Evolutionary conservation across 2,888 invertebrate genomes (phyloP).

Genomic region (Copidosoma aretas): DNA sequence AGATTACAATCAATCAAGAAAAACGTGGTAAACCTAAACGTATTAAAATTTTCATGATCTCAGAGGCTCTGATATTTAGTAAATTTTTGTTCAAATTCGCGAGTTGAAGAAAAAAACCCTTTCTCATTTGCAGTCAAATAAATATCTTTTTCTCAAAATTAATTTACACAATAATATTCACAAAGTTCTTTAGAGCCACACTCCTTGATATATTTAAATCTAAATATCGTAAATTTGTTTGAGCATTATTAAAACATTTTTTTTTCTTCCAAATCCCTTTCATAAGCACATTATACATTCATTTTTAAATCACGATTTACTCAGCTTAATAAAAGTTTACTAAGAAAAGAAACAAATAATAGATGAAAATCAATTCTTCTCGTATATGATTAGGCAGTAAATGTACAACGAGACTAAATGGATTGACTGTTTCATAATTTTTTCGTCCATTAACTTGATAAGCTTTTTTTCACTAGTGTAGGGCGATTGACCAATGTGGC

Average conservation of each 20-base stretch:
- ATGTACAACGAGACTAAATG: too few relatives aligned
- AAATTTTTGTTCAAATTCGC: too few relatives aligned
- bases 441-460: too few relatives aligned
- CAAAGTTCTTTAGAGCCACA: slow-evolving; percentile 7
- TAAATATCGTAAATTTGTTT: neutral
- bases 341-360: too few relatives aligned
- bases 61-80: neutral
- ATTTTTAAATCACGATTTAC: slow-evolving; percentile 11
- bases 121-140: slow-evolving; percentile 24
- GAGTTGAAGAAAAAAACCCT: neutral
- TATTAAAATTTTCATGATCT: slow-evolving; percentile 1
- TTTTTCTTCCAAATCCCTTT: slow-evolving; percentile 25
- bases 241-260: neutral
- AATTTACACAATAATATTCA: neutral
- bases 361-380: too few relatives aligned
- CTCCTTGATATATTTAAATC: neutral
- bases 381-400: too few relatives aligned
- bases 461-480: slow-evolving; percentile 2
- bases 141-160: slow-evolving; percentile 10
- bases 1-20: slow-evolving; percentile 35
- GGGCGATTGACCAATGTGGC: slow-evolving; percentile 41
- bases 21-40: neutral
- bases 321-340: neutral
- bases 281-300: slow-evolving; percentile 37
- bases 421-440: too few relatives aligned